A percentile compares a stretch with the other conserved stretches of the same genome.
Conservation (phyloP, 2,888 invertebrate species). For the Drosophila falleni region DNA sequence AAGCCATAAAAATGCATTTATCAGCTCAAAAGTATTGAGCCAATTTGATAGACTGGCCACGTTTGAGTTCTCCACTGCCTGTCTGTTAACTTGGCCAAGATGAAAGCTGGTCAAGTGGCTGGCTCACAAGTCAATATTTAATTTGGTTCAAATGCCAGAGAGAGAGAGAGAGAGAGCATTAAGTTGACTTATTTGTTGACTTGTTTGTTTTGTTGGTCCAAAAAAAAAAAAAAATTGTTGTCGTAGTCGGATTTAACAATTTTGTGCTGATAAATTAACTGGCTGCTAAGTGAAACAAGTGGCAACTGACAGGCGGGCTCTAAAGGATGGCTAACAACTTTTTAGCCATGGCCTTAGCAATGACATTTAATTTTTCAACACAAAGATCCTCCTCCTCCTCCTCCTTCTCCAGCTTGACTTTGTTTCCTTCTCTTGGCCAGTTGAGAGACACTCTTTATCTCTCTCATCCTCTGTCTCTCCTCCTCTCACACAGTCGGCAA, state of each 20-base stretch:
- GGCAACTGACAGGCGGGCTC: conserved; percentile 35
- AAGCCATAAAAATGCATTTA: conserved; percentile 68
- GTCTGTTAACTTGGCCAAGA: conserved; percentile 7
- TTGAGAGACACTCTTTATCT: neutral
- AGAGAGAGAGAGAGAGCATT: neutral
- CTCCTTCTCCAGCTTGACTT: conserved; percentile 13
- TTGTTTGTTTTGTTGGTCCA: conserved; percentile 9
- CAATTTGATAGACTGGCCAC: conserved; percentile 42
- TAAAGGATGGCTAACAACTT: conserved; percentile 50
- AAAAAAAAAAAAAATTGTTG: neutral
- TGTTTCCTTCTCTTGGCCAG: neutral
- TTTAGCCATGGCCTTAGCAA: conserved; percentile 60
- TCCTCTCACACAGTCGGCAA: conserved; percentile 23
- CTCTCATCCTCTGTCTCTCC: neutral
- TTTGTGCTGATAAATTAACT: conserved; percentile 62
- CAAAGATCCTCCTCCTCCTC: conserved; percentile 14
- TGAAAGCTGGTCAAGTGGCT: conserved; percentile 12
- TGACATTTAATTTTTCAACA: conserved; percentile 76
- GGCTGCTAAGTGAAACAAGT: conserved; percentile 42
- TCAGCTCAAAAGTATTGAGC: conserved; percentile 33
- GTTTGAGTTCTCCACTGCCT: neutral
- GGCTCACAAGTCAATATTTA: conserved; percentile 59
- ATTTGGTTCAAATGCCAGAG: conserved; percentile 56
- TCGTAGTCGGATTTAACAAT: conserved; percentile 47
- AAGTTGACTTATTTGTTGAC: conserved; percentile 18